Evolutionary conservation across 2,113 vertebrate species (phyloP).

Genomic region (Phocoena sinus): DNA sequence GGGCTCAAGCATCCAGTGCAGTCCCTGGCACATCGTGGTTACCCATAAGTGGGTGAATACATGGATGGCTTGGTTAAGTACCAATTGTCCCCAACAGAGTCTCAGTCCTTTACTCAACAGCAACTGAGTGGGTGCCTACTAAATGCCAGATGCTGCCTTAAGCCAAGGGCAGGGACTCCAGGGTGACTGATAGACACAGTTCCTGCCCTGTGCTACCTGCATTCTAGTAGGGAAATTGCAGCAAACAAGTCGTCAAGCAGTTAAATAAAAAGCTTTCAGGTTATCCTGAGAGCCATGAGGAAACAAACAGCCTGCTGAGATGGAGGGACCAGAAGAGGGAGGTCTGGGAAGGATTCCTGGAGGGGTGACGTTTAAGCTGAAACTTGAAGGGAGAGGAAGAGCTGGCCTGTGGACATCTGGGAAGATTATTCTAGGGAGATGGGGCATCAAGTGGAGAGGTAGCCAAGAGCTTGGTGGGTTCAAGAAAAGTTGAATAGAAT

Average conservation of each 20-base stretch:
- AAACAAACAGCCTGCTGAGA: background rate
- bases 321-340: background rate
- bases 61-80: background rate
- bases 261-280: background rate
- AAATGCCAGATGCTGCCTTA: background rate
- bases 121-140: background rate
- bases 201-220: background rate
- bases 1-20: background rate
- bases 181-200: background rate
- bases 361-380: background rate
- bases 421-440: background rate
- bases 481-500: background rate
- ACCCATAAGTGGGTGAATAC: background rate
- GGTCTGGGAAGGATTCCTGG: background rate
- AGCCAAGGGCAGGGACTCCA: background rate
- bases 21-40: background rate
- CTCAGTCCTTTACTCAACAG: background rate
- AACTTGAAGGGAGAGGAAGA: background rate
- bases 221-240: background rate
- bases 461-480: background rate
- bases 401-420: background rate
- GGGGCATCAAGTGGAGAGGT: background rate
- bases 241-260: background rate
- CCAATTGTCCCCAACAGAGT: background rate
- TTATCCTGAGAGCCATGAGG: background rate